Evolutionary conservation across 2,888 invertebrate species (phyloP), one percentile per base, ranked within the genome.

Genomic region (Patella depressa): DNA sequence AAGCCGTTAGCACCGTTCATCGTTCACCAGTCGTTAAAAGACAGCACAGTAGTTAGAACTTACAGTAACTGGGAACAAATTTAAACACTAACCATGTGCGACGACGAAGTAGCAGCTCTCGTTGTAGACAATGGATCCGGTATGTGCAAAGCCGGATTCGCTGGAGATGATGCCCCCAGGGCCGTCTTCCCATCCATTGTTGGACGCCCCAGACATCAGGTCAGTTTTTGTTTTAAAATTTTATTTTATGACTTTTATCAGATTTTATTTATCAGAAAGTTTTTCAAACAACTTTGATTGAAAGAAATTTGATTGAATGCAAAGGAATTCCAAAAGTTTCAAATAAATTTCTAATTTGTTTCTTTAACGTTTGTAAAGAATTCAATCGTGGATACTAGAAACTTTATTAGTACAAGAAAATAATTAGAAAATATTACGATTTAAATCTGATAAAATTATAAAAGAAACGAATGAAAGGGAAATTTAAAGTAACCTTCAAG

Each of bases 141-240:
- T 65, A 65, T 65, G 78, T 78, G 78, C 75, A 79, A 79, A 72
- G 79, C 79, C 53, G 79, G 79, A 15, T 79, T 79, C 55, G 78
- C 78, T 57, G 79, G 79, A 55, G 79, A 79, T 57, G 78, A 74
- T 72, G 79, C 78, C 29, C 79, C 79, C 29, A 74, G 78, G 59
- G 78, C 75, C 55, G 78, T 79, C 45, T 79, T 79, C 54, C 78
- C 79, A 59, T 79, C 78, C 19, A 74, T 79, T 34, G 78, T 79
- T 72, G 79, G 79, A 57, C 45, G 79, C 55, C 78, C 79, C n/a
- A 55, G 73, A 75, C 79, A 78, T 75, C 79, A 79, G 72, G 79
- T 79, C 70, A 74, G 65, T 65, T 65, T 65, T 5, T 24, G 19
- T 65, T 65, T 24, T 65, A 24, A 24, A 65, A 15, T 65, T 65